Conservation (phyloP, 2,113 vertebrate genomes). For the Salvelinus fontinalis region DNA sequence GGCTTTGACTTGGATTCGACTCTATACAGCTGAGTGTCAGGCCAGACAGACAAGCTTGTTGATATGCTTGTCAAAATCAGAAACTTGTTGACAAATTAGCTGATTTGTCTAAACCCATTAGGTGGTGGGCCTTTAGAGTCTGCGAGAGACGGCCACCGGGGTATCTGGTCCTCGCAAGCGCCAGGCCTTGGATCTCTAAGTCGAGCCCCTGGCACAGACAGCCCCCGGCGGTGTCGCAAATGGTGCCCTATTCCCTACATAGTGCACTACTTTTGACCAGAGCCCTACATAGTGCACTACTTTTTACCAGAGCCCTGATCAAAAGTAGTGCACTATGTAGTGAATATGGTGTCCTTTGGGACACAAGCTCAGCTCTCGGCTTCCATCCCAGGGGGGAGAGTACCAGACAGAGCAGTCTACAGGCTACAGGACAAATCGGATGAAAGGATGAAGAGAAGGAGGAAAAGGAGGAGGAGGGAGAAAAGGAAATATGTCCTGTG, state of each 20-base stretch:
- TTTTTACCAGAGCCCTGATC: too few relatives aligned
- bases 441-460: conserved; percentile 19
- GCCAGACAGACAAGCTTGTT: conserved; percentile 36
- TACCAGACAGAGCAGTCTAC: conserved; percentile 44
- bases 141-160: conserved; percentile 41
- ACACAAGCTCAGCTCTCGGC: not conserved
- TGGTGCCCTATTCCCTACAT: too few relatives aligned
- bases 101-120: conserved; percentile 59
- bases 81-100: conserved; percentile 66
- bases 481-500: conserved; percentile 47
- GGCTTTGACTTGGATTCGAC: not conserved
- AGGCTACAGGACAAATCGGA: conserved; percentile 39
- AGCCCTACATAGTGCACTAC: too few relatives aligned
- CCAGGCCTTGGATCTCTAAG: conserved; percentile 36
- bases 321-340: too few relatives aligned
- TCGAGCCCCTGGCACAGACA: conserved; percentile 22
- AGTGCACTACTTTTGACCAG: too few relatives aligned
- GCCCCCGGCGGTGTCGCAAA: not conserved
- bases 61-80: conserved; percentile 18
- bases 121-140: conserved; percentile 35
- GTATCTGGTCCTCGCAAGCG: conserved; percentile 34
- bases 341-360: too few relatives aligned
- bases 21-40: too few relatives aligned
- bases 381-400: conserved; percentile 31
- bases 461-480: conserved; percentile 6